Conservation (phyloP, 2,113 vertebrate species). For the Myotis lucifugus region DNA sequence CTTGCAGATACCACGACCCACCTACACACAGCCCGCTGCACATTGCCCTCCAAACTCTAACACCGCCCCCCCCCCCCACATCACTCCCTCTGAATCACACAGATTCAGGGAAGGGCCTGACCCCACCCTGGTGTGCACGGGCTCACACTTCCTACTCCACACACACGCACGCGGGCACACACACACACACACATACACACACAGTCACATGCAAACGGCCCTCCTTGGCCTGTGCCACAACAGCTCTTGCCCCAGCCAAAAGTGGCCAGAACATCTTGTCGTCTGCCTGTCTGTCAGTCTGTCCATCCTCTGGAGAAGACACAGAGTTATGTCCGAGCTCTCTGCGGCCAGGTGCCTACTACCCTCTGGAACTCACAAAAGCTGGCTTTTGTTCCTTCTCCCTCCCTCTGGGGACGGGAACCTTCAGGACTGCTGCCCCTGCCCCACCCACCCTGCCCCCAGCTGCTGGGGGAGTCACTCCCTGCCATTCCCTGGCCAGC, state of each 20-base stretch:
- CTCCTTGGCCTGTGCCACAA: background rate
- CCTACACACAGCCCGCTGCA: background rate
- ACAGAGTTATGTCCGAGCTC: constrained; percentile 52
- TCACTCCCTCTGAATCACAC: background rate
- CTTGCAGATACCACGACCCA: background rate
- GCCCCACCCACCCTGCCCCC: background rate
- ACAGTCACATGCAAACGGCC: background rate
- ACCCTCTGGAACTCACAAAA: constrained; percentile 79
- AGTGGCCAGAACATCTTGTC: background rate
- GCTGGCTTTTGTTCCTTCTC: constrained; percentile 85
- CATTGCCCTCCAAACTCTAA: background rate
- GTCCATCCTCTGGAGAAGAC: constrained; percentile 66
- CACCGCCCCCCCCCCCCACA: background rate
- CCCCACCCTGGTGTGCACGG: background rate
- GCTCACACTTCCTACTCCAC: background rate
- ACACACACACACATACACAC: background rate
- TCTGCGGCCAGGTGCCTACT: constrained; percentile 65
- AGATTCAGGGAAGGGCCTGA: background rate
- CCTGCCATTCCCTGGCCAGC: background rate
- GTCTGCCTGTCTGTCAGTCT: background rate
- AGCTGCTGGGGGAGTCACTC: background rate
- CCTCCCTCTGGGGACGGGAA: background rate
- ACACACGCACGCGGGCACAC: background rate
- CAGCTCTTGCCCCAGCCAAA: background rate
- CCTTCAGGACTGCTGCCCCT: background rate